These are phyloP conservation scores for Pseudolaguvia tuberculata DNA, from an alignment of 2,113 vertebrate genomes.

Conservation along the genomic window DNA sequence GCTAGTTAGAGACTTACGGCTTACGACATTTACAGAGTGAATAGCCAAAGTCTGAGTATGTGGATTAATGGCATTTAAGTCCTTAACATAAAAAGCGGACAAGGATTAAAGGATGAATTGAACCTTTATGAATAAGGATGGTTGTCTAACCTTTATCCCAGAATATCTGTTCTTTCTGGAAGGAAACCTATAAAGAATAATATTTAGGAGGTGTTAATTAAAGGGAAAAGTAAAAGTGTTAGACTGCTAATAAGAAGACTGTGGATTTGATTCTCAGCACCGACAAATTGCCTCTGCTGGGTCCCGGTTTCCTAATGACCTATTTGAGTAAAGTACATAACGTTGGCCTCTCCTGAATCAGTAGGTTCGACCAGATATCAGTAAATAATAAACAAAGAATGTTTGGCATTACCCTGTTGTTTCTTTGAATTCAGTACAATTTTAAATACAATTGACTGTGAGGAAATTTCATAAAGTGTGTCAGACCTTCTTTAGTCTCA, in stretches of 20 bases:
- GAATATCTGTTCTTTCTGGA: slow-evolving; percentile 27
- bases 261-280: no score
- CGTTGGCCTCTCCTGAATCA: no score
- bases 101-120: slow-evolving; percentile 1
- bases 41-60: not conserved
- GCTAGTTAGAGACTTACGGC: not conserved
- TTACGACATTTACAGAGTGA: slow-evolving; percentile 14
- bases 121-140: no score
- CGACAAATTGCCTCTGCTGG: no score
- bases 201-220: not conserved
- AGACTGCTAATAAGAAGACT: no score
- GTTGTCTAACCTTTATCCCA: slow-evolving; percentile 16
- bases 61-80: slow-evolving; percentile 38
- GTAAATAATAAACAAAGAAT: no score
- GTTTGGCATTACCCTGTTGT: slow-evolving; percentile 8
- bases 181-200: slow-evolving; percentile 22
- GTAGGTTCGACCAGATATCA: no score
- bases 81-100: slow-evolving; percentile 42
- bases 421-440: not conserved
- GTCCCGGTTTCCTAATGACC: not conserved
- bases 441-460: slow-evolving; percentile 1
- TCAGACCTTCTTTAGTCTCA: not conserved
- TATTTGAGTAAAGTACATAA: no score
- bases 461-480: not conserved
- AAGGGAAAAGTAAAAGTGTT: no score